Evolutionary conservation across 2,113 vertebrate species (phyloP).

Genomic region (Campylomormyrus tamandua): DNA sequence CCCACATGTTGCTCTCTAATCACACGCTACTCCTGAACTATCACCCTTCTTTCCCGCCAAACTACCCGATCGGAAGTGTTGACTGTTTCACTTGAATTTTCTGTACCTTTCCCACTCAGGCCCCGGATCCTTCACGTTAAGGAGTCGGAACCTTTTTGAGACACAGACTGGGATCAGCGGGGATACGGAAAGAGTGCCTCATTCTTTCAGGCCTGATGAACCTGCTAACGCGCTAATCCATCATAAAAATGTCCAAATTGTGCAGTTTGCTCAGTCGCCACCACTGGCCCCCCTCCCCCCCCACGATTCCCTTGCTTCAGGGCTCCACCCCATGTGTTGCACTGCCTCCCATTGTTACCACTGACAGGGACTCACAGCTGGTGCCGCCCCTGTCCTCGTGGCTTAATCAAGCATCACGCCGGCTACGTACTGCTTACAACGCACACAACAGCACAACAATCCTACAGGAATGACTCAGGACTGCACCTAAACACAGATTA

Average conservation of each 20-base stretch:
- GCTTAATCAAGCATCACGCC: not conserved
- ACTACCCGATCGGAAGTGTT: not conserved
- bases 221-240: not conserved
- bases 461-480: not conserved
- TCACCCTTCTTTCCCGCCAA: not conserved
- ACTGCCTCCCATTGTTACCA: not conserved
- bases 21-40: not conserved
- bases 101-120: not conserved
- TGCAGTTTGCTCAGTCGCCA: not conserved
- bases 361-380: not conserved
- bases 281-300: not conserved
- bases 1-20: not conserved
- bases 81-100: not conserved
- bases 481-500: not conserved
- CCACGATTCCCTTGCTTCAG: not conserved
- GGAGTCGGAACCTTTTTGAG: not conserved
- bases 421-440: conserved; percentile 2
- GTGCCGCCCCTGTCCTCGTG: not conserved
- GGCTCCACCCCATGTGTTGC: not conserved
- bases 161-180: not conserved
- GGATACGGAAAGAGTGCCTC: not conserved
- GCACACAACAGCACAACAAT: not conserved
- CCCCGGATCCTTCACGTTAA: not conserved
- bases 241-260: not conserved
- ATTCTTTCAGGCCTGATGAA: not conserved